Evolutionary conservation across 2,888 invertebrate genomes (phyloP), one percentile per base, ranked within the genome.

Genomic region (Calliopum simillimum): DNA sequence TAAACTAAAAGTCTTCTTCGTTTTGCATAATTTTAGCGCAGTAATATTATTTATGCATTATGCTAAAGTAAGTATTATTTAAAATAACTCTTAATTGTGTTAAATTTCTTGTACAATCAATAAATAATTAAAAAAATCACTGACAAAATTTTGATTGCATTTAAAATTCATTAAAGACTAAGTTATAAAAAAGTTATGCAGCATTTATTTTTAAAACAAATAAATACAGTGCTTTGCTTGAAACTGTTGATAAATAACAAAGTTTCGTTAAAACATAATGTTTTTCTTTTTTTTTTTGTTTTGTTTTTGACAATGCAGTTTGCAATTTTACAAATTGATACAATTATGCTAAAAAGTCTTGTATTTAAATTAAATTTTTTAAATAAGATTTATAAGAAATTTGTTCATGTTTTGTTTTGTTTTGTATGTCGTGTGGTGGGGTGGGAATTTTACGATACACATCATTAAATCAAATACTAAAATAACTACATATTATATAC

Each of bases 131-230:
- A 16, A 8, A 62, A 58, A 33, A 33, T 58, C 56, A 58, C 56
- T 44, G 14, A 46, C 11, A 61, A 19, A 44, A 64, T 64, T 16
- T 64, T 53, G 41, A 55, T 49, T 65, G 55, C 33, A 55, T 65
- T 44, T 46, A 25, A 64, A 51, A 16, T 51, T 51, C 41, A 58
- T 33, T 33, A 58, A n/a, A 47, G 16, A 33, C 58, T 33, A 33
- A 58, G 12, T 53, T 19, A 33, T n/a, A n/a, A n/a, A n/a, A 33
- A 33, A 33, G 8, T 1, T 33, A 56, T 46, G 25, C 46, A 55
- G 43, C 41, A 71, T 72, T 72, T 72, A 71, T 69, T 72, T 74
- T 64, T 69, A 74, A 72, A 72, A 74, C 71, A 74, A 71, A 69
- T 71, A 70, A 73, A 69, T 43, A 59, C n/a, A n/a, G n/a, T n/a